Base-by-base conservation (phyloP, 2,888 invertebrate genomes). In the Diplolepis rosae region DNA sequence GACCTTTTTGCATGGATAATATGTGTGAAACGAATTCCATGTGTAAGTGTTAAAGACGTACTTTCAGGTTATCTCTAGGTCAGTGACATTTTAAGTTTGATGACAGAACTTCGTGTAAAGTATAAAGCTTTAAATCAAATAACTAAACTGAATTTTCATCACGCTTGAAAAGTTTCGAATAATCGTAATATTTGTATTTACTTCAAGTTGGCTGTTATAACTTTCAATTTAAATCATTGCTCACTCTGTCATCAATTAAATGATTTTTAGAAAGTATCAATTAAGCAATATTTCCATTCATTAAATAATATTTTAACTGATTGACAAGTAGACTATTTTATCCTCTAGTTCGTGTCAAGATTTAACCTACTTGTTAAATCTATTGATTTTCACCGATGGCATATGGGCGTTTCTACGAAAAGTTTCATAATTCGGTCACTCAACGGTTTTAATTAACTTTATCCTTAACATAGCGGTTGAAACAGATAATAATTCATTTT, bases 31-130 rank as follows among this genome's bases (percentile, higher is more conserved):
- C 18, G 18, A 45, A 45, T 45, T 45, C 15, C 9, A 18, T 7
- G 18, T 18, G 45, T 18, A n/a, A 24, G 56, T 61, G 56, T 35
- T 11, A 61, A 61, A 61, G 35, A 39, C 56, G 56, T 61, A 22
- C 56, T 61, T 61, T 13, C 22, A 61, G 56, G 7, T 61, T 35
- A 61, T 61, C 24, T 13, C 22, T 24, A 35, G 56, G 56, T 61
- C 35, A 61, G n/a, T 22, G 24, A 22, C 56, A 61, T n/a, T 61
- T 32, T 35, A 61, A 35, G 11, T 45, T 61, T 61, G 13, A 39
- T n/a, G n/a, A 7, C 7, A 11, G 24, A 32, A 56, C 9, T 27
- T 6, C 28, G 13, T 9, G n/a, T 15, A 9, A n/a, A 7, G 9
- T 42, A 35, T 18, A 56, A 22, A 56, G 18, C 9, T 9, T 11